A percentile compares a stretch with the other conserved stretches of the same genome.
Evolutionary conservation across 2,797 vertebrate genomes (phyloP).

Genomic region (Mycteria americana): DNA sequence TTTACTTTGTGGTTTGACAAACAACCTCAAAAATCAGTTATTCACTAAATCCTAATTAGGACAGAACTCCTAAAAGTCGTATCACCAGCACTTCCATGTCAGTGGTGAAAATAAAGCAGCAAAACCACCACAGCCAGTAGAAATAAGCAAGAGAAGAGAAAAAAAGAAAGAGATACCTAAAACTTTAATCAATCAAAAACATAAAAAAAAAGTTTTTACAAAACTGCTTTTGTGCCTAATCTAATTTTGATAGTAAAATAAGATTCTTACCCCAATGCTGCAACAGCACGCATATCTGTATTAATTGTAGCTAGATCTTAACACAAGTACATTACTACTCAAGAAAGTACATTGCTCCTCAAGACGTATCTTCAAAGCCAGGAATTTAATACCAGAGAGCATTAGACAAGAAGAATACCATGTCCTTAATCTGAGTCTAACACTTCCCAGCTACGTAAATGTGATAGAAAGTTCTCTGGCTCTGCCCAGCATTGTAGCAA

Average conservation of each 20-base stretch:
- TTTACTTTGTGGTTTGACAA: not conserved
- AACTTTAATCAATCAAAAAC: not conserved
- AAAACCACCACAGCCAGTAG: not conserved
- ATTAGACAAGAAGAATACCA: not conserved
- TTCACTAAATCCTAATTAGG: not conserved
- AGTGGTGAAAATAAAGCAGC: not conserved
- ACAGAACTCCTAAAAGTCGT: not conserved
- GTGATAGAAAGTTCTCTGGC: not conserved
- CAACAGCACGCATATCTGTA: not conserved
- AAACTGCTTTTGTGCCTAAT: not conserved
- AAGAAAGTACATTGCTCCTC: not conserved
- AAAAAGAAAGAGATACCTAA: not conserved
- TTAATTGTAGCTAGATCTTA: not conserved
- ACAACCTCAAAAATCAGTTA: not conserved
- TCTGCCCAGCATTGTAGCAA: not conserved
- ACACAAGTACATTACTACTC: not conserved
- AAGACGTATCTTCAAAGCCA: not conserved
- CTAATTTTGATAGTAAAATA: not conserved
- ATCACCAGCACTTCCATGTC: not conserved
- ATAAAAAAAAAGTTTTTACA: not conserved
- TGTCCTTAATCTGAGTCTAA: not conserved
- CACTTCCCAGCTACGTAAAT: not conserved
- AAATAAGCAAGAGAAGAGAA: not conserved
- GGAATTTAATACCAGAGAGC: not conserved
- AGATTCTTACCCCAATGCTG: not conserved